A percentile compares a stretch with the other conserved stretches of the same genome.
phyloP scores from a whole-genome alignment of 2,888 invertebrate species.

The Lissocephala sabroskyi region DNA sequence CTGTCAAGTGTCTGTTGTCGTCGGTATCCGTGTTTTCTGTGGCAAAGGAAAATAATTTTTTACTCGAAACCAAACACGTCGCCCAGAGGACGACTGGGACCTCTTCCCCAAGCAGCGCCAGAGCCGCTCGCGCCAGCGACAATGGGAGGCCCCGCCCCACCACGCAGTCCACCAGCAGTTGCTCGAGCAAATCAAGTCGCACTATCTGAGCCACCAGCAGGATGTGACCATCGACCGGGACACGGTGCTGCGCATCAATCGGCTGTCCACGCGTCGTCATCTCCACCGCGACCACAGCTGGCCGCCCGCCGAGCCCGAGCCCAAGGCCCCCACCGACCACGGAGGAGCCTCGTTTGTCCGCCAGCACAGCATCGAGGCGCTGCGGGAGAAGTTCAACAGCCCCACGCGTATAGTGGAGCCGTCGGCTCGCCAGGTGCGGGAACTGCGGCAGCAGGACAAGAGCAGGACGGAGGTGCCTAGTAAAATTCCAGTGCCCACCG shows the following conservation, averaged over 20 bases:
- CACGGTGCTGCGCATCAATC: slow-evolving; percentile 71
- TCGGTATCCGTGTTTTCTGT: neutral
- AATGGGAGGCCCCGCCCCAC: slow-evolving; percentile 23
- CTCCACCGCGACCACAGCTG: slow-evolving; percentile 69
- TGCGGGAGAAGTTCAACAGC: slow-evolving; percentile 68
- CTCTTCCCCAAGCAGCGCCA: no score
- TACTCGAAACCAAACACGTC: no score
- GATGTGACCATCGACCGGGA: slow-evolving; percentile 70
- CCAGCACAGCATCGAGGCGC: slow-evolving; percentile 60
- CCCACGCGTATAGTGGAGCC: slow-evolving; percentile 55
- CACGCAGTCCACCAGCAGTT: slow-evolving; percentile 61
- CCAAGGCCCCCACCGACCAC: neutral
- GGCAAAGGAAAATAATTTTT: neutral
- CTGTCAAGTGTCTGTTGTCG: no score
- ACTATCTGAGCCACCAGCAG: slow-evolving; percentile 63
- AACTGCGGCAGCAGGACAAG: slow-evolving; percentile 25
- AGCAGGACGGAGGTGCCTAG: slow-evolving; percentile 8
- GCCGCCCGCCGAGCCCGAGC: slow-evolving; percentile 55
- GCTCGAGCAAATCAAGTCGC: slow-evolving; percentile 62
- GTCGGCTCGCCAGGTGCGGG: slow-evolving; percentile 29
- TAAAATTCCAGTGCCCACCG: neutral
- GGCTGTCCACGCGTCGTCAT: slow-evolving; percentile 65
- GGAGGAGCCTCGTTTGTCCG: slow-evolving; percentile 36
- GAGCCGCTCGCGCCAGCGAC: slow-evolving; percentile 67
- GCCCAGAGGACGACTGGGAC: no score